Evolutionary conservation across 2,888 invertebrate species (phyloP).

Genomic region (Agonopterix subpropinquella): DNA sequence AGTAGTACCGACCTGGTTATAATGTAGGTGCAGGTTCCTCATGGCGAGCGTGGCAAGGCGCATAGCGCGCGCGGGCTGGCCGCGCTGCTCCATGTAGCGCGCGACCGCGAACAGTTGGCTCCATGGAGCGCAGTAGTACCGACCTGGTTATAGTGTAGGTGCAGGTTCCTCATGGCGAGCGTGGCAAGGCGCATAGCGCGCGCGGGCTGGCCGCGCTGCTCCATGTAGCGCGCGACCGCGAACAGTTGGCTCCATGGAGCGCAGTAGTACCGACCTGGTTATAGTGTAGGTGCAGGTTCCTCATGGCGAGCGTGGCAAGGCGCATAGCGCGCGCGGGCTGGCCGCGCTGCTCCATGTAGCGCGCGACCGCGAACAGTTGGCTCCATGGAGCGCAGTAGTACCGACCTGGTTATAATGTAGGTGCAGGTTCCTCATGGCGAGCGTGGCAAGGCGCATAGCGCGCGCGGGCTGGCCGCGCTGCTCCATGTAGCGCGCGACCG

Average conservation of each 20-base stretch:
- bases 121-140: neutral
- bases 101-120: conserved; percentile 90
- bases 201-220: conserved; percentile 88
- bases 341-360: conserved; percentile 90
- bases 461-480: conserved; percentile 88
- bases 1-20: conserved; percentile 79
- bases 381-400: conserved; percentile 34
- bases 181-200: conserved; percentile 88
- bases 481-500: conserved; percentile 91
- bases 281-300: conserved; percentile 87
- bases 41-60: conserved; percentile 88
- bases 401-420: conserved; percentile 87
- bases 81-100: conserved; percentile 90
- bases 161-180: conserved; percentile 88
- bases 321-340: conserved; percentile 90
- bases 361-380: conserved; percentile 88
- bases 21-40: conserved; percentile 88
- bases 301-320: conserved; percentile 87
- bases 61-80: conserved; percentile 88
- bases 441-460: conserved; percentile 86
- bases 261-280: conserved; percentile 77
- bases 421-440: conserved; percentile 89
- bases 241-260: conserved; percentile 79
- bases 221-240: conserved; percentile 91
- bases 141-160: conserved; percentile 88